phyloP scores from a whole-genome alignment of 2,797 vertebrate genomes.

The Rhinoraja longicauda region DNA sequence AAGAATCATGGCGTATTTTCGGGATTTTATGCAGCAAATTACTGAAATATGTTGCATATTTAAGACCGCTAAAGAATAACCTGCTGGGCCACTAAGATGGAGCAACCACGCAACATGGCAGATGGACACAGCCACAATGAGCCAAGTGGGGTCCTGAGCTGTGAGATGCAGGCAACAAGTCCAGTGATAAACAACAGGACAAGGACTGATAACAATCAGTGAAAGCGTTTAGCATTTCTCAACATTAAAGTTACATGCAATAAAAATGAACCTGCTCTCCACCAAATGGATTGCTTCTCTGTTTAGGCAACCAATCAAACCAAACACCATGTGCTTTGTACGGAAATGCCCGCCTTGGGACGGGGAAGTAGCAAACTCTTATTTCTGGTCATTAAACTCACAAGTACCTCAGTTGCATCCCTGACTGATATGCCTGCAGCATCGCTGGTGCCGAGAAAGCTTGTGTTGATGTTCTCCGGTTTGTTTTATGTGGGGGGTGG shows the following conservation, averaged over 20 bases:
- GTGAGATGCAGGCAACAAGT: background rate
- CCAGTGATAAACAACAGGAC: background rate
- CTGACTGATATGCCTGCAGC: background rate
- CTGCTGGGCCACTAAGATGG: background rate
- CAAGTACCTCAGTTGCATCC: background rate
- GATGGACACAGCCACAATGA: background rate
- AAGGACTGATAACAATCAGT: background rate
- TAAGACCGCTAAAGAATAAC: too few relatives aligned
- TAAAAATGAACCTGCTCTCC: background rate
- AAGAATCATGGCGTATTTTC: background rate
- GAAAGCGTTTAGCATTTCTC: slow-evolving; percentile 5
- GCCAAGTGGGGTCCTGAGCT: background rate
- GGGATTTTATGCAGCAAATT: background rate
- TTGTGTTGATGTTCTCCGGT: too few relatives aligned
- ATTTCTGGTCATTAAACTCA: background rate
- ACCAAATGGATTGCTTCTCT: background rate
- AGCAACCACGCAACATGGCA: too few relatives aligned
- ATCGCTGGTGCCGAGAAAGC: background rate
- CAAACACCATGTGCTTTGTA: background rate
- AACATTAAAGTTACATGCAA: background rate
- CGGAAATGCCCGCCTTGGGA: background rate
- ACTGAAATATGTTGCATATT: background rate
- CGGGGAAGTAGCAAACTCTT: background rate
- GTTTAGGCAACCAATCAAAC: background rate
- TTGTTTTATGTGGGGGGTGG: too few relatives aligned